These are phyloP conservation scores for Esox lucius DNA, from an alignment of 2,797 vertebrate species.

Conservation along the genomic window DNA sequence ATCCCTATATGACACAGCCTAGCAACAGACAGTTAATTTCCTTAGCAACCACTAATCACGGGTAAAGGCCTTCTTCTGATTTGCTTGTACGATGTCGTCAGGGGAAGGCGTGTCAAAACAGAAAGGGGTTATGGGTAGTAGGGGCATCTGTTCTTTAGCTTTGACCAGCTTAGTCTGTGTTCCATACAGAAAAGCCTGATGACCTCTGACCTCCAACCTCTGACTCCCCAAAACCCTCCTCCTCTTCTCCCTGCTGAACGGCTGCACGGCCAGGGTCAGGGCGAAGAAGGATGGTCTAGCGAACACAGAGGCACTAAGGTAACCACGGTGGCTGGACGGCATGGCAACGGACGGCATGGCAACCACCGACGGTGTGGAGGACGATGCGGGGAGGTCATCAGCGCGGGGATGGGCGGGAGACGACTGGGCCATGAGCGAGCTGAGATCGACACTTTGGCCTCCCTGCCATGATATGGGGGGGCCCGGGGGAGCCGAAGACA, in stretches of 20 bases:
- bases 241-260: constrained; percentile 66
- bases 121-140: constrained; percentile 65
- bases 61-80: constrained; percentile 18
- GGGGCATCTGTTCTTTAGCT: constrained; percentile 71
- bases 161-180: constrained; percentile 72
- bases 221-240: constrained; percentile 44
- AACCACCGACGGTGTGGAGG: constrained; percentile 44
- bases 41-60: background rate
- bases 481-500: constrained; percentile 58
- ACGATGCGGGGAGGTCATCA: constrained; percentile 41
- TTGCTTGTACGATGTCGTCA: constrained; percentile 16
- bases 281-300: constrained; percentile 92
- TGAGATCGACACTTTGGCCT: constrained; percentile 78
- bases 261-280: constrained; percentile 80
- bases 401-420: constrained; percentile 19
- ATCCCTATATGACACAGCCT: background rate
- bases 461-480: constrained; percentile 31
- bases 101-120: constrained; percentile 9
- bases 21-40: background rate
- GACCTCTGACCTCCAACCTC: constrained; percentile 28
- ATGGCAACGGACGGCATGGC: constrained; percentile 48
- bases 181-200: constrained; percentile 74
- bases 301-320: constrained; percentile 61
- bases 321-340: background rate
- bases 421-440: constrained; percentile 73